Evolutionary conservation across 1,140 invertebrate species (phyloP).

Genomic region (Aphelenchoides fujianensis): DNA sequence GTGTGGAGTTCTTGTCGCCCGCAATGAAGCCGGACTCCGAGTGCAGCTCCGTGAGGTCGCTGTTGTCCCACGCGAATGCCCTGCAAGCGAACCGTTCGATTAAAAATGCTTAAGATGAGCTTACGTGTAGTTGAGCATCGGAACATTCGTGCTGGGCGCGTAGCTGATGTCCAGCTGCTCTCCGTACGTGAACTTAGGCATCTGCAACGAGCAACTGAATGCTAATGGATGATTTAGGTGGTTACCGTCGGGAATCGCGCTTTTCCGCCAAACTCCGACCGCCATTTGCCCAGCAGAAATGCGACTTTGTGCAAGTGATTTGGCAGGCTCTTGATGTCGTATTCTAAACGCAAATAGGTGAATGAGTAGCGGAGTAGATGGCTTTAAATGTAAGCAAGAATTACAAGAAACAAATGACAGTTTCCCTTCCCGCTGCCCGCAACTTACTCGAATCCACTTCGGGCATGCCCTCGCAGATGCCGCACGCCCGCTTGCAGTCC

Average conservation of each 20-base stretch:
- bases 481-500: constrained; percentile 47
- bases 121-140: constrained; percentile 60
- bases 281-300: constrained; percentile 56
- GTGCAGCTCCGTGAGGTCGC: constrained; percentile 57
- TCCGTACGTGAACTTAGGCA: constrained; percentile 54
- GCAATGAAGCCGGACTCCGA: constrained; percentile 56
- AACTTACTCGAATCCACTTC: constrained; percentile 50
- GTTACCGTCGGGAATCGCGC: constrained; percentile 61
- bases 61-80: constrained; percentile 62
- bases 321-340: constrained; percentile 50
- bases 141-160: constrained; percentile 26
- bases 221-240: too few relatives aligned
- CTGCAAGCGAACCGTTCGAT: too few relatives aligned
- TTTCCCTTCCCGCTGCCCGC: too few relatives aligned
- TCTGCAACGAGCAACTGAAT: too few relatives aligned
- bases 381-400: too few relatives aligned
- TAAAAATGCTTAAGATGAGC: too few relatives aligned
- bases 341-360: constrained; percentile 45
- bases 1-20: constrained; percentile 37
- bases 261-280: constrained; percentile 60
- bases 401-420: too few relatives aligned
- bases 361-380: neutral
- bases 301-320: constrained; percentile 46
- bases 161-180: constrained; percentile 53
- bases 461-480: constrained; percentile 38